Base-by-base conservation (phyloP, 2,888 invertebrate genomes). In the Acronicta leporina region DNA sequence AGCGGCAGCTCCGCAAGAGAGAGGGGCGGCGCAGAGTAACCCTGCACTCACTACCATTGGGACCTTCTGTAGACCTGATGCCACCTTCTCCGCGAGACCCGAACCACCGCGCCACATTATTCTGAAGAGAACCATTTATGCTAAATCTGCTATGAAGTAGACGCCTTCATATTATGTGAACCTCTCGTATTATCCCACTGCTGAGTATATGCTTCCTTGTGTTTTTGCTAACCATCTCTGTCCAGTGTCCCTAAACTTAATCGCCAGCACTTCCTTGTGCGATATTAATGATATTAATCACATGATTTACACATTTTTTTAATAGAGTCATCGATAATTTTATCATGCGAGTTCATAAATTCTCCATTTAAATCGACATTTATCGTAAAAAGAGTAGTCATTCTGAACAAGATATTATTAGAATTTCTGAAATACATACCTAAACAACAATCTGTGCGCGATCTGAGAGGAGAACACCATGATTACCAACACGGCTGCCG, bases 1-100 rank as follows among this genome's bases (percentile, higher is more conserved):
- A 0, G 97, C 96, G 7, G 97, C 92, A 1, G 97, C 97, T 5
- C 97, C 98, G 81, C 97, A 97, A 0, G 97, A 96, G 13, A 95
- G 89, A 13, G 96, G 92, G 15, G 96, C 95, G 6, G 97, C 91
- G 40, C 95, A 95, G 20, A 97, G 86, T 0, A 97, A 88, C 3
- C 96, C 85, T 0, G 95, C 95, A 11, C 96, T 96, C 46, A 96
- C 96, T 0, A 96, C 88, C 66, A 96, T 88, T 0, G 98, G 98
- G 38, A 97, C 91, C 56, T 87, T 89, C 67, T 96, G 96, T 49
- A 97, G 90, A 15, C 96, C 96, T 8, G 95, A 93, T 38, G 97
- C 92, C 40, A 96, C 81, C 88, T 95, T 96, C 75, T 96, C 96
- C 0, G 96, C 96, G 77, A 96, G 90, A 11, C 87, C 87, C 10